Conservation (phyloP, 35 echinoderm and acorn worm genomes). For the Apostichopus parvimensis region DNA sequence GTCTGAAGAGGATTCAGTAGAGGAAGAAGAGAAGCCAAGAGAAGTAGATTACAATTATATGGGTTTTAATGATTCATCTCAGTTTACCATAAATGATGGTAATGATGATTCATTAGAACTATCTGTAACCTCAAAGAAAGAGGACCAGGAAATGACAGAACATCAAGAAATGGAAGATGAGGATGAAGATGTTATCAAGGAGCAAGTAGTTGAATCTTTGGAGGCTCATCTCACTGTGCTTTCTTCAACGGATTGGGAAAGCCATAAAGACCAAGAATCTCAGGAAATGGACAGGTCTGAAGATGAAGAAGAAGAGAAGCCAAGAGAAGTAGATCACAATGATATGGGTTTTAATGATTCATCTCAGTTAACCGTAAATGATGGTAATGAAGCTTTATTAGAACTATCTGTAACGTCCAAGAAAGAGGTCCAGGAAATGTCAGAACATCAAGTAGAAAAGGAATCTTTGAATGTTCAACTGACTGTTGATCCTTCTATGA, state of each 20-base stretch:
- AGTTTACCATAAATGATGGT: background rate
- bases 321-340: slow-evolving; percentile 24
- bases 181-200: background rate
- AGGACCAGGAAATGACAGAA: background rate
- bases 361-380: background rate
- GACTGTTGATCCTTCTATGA: background rate
- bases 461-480: too few species aligned
- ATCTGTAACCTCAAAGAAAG: background rate
- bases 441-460: background rate
- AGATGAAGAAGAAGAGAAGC: background rate
- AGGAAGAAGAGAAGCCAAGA: slow-evolving; percentile 22
- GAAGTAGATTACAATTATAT: background rate
- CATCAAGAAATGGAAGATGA: background rate
- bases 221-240: background rate
- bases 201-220: background rate
- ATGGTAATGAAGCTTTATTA: background rate
- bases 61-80: background rate
- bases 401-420: background rate
- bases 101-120: background rate
- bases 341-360: background rate
- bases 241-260: too few species aligned
- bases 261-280: too few species aligned
- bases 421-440: background rate
- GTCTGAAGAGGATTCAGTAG: background rate
- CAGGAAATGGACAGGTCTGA: background rate